phyloP scores from a whole-genome alignment of 1,140 invertebrate species.

The Trichoplusia ni region DNA sequence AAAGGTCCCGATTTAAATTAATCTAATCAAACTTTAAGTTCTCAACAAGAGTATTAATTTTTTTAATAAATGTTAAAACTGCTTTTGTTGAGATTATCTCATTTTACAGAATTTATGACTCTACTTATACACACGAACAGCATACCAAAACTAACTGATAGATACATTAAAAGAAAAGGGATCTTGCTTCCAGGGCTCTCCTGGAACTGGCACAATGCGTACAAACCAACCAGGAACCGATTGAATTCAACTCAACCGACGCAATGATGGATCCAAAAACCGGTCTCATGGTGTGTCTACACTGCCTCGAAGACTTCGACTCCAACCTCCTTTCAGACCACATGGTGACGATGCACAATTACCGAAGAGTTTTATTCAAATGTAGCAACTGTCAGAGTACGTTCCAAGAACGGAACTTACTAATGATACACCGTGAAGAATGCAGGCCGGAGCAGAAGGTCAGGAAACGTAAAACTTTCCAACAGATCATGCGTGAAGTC shows the following conservation, averaged over 20 bases:
- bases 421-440: constrained; percentile 29
- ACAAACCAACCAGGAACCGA: constrained; percentile 37
- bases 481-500: constrained; percentile 40
- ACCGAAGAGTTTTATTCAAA: constrained; percentile 36
- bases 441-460: constrained; percentile 34
- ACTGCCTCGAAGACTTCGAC: constrained; percentile 40
- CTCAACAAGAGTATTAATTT: too few species aligned
- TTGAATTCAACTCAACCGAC: constrained; percentile 41
- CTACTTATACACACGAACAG: too few species aligned
- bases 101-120: too few species aligned
- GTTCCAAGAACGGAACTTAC: constrained; percentile 34
- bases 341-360: constrained; percentile 41
- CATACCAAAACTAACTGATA: background rate
- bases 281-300: constrained; percentile 38
- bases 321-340: constrained; percentile 27
- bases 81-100: too few species aligned
- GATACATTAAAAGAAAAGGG: background rate
- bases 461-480: constrained; percentile 32
- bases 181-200: constrained; percentile 33
- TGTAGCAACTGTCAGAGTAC: constrained; percentile 33
- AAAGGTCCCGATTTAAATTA: too few species aligned
- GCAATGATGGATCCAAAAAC: constrained; percentile 37
- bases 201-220: constrained; percentile 42
- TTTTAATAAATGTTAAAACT: too few species aligned
- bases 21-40: too few species aligned